Percentiles rank a stretch among this genome's conserved stretches.
phyloP scores from a whole-genome alignment of 2,113 vertebrate species.

The Megaptera novaeangliae region DNA sequence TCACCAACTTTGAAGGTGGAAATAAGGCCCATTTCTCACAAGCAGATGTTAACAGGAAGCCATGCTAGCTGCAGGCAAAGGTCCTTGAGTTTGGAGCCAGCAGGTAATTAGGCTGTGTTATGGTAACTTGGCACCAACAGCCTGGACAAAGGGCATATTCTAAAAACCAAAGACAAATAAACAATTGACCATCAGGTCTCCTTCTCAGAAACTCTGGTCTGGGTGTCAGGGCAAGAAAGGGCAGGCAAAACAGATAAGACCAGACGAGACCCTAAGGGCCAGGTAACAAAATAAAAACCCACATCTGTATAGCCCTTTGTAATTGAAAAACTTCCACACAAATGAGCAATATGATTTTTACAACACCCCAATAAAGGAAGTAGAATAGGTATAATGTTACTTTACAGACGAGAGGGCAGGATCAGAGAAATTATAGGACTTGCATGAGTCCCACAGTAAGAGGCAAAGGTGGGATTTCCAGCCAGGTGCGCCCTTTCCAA shows the following conservation, averaged over 20 bases:
- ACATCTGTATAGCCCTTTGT: neutral
- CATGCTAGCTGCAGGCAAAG: neutral
- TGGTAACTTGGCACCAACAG: neutral
- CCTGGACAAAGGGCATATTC: neutral
- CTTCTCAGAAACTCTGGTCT: neutral
- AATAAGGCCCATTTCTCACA: neutral
- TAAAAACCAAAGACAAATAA: constrained; percentile 2
- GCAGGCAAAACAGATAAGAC: neutral
- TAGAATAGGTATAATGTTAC: neutral
- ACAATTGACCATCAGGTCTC: neutral
- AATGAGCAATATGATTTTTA: neutral
- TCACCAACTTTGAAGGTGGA: neutral
- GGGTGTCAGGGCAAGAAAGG: neutral
- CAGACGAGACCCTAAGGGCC: neutral
- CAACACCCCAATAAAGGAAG: neutral
- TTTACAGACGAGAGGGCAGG: neutral
- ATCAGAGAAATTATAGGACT: neutral
- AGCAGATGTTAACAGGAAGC: neutral
- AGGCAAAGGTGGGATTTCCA: neutral
- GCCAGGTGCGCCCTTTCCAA: neutral
- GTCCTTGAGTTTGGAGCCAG: neutral
- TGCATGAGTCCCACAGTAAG: neutral
- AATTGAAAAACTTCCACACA: neutral
- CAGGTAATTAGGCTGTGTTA: neutral
- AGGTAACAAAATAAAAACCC: neutral